Conservation (phyloP, 2,888 invertebrate genomes). For the Clistopyga incitator region DNA sequence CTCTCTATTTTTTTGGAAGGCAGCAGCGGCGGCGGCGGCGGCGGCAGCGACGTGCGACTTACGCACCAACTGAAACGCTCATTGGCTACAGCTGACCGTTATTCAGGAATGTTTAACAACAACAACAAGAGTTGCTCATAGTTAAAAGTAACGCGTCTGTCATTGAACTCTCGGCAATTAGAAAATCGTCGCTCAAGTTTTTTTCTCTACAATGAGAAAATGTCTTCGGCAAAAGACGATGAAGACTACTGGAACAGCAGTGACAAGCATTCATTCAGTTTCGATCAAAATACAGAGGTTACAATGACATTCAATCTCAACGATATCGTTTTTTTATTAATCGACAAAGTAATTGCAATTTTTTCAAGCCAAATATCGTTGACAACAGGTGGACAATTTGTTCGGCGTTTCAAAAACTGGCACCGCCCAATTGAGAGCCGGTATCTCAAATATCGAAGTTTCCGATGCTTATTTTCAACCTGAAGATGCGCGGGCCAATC, state of each 20-base stretch:
- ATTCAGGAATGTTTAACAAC: too few relatives aligned
- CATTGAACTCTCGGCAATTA: background rate
- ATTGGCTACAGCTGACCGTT: constrained; percentile 16
- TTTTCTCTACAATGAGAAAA: constrained; percentile 52
- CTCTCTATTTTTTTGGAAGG: background rate
- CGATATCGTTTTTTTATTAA: too few relatives aligned
- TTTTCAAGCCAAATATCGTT: too few relatives aligned
- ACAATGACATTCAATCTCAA: constrained; percentile 61
- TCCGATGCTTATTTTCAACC: constrained; percentile 75
- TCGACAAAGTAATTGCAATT: too few relatives aligned
- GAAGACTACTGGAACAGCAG: constrained; percentile 93
- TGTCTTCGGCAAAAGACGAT: constrained; percentile 84
- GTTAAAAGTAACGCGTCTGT: background rate
- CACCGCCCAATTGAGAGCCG: constrained; percentile 82
- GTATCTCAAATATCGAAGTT: constrained; percentile 77
- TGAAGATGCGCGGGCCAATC: constrained; percentile 74
- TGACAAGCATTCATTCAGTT: constrained; percentile 90
- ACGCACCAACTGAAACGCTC: background rate
- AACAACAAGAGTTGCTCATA: too few relatives aligned
- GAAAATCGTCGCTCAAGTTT: background rate
- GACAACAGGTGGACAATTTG: constrained; percentile 86
- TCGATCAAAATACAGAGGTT: constrained; percentile 90
- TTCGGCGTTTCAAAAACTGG: constrained; percentile 85
- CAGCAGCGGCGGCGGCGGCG: background rate
- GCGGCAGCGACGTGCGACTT: background rate